Evolutionary conservation across 2,888 invertebrate species (phyloP).

Genomic region (Nomada fabriciana): DNA sequence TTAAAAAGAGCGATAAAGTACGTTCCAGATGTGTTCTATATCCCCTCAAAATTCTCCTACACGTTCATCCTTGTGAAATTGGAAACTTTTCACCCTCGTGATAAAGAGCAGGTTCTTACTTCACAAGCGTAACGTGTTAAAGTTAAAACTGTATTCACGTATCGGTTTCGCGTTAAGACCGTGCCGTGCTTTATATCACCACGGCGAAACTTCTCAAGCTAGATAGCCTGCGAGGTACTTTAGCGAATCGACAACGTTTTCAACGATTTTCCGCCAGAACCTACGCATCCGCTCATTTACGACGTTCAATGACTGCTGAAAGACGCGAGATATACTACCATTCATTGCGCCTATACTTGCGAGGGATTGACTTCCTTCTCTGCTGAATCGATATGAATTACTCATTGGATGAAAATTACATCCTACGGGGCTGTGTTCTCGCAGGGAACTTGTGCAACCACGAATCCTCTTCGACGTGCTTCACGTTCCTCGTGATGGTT

Average conservation of each 20-base stretch:
- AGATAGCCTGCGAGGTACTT: neutral
- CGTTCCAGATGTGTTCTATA: no score
- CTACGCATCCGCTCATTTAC: slow-evolving; percentile 47
- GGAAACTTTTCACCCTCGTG: slow-evolving; percentile 17
- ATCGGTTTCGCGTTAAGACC: slow-evolving; percentile 63
- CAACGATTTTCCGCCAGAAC: slow-evolving; percentile 48
- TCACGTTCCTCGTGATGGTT: slow-evolving; percentile 6
- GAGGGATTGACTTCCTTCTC: slow-evolving; percentile 32
- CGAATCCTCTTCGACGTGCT: slow-evolving; percentile 28
- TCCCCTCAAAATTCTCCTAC: no score
- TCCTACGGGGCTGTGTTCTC: slow-evolving; percentile 36
- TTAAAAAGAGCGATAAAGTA: no score
- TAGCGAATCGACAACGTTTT: slow-evolving; percentile 32
- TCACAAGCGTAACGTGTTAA: slow-evolving; percentile 28
- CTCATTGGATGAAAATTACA: slow-evolving; percentile 60
- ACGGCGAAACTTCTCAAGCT: slow-evolving; percentile 36
- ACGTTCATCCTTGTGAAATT: slow-evolving; percentile 1
- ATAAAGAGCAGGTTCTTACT: slow-evolving; percentile 43
- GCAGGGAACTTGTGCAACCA: slow-evolving; percentile 21
- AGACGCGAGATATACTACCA: slow-evolving; percentile 13
- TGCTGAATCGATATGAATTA: slow-evolving; percentile 50
- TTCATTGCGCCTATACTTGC: slow-evolving; percentile 25
- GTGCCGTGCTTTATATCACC: slow-evolving; percentile 37
- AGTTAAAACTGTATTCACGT: slow-evolving; percentile 51
- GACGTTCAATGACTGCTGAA: slow-evolving; percentile 28